A percentile compares a stretch with the other conserved stretches of the same genome.
Evolutionary conservation across 2,888 invertebrate species (phyloP).

Genomic region (Ochropacha duplaris): DNA sequence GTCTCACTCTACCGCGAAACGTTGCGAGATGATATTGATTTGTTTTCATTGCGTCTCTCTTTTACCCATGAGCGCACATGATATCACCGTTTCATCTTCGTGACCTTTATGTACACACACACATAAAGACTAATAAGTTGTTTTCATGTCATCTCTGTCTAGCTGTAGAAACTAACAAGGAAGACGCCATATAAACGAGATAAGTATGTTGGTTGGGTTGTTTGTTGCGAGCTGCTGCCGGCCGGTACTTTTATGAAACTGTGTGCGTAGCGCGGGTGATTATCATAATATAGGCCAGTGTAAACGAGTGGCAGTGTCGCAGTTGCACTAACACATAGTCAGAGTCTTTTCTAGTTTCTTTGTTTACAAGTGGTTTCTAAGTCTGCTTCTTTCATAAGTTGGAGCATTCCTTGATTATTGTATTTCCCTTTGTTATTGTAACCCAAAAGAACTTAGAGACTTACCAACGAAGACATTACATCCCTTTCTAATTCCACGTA

Average conservation of each 20-base stretch:
- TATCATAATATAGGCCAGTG: constrained; percentile 39
- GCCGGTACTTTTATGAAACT: constrained; percentile 41
- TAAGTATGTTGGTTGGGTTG: constrained; percentile 31
- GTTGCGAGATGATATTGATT: constrained; percentile 78
- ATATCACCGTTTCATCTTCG: constrained; percentile 59
- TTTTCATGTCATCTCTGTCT: constrained; percentile 79
- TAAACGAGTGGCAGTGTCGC: constrained; percentile 19
- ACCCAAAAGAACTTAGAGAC: not conserved
- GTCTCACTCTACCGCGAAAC: constrained; percentile 74
- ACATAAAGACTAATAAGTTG: constrained; percentile 69
- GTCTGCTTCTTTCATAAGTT: not conserved
- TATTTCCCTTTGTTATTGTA: not conserved
- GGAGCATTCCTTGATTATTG: not conserved
- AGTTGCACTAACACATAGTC: constrained; percentile 8
- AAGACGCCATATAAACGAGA: constrained; percentile 51
- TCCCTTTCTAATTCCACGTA: not conserved
- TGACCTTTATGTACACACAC: constrained; percentile 79
- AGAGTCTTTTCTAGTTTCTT: constrained; percentile 1
- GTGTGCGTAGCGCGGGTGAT: constrained; percentile 35
- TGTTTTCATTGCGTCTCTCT: constrained; percentile 83
- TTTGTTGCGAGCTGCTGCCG: constrained; percentile 31
- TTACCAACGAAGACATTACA: not conserved
- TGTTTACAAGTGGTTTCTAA: not conserved
- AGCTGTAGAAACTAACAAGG: constrained; percentile 58
- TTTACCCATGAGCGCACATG: constrained; percentile 58